phyloP scores from a whole-genome alignment of 2,797 vertebrate genomes.

The Sparidentex hasta region DNA sequence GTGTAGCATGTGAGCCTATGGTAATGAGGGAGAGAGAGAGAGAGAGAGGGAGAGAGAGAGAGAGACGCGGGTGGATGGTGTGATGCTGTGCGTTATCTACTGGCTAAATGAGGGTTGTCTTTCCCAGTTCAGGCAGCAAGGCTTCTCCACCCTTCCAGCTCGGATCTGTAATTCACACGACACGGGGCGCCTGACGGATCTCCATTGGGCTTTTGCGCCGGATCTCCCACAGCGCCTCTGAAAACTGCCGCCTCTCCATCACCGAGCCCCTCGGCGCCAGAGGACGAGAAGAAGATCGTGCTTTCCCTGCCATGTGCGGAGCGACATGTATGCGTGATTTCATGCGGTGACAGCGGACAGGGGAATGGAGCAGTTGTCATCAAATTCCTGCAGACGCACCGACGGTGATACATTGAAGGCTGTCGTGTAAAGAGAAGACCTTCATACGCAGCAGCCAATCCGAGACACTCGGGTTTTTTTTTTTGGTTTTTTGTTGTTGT shows the following conservation, averaged over 20 bases:
- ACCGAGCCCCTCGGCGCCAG: constrained; percentile 45
- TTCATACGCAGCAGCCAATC: constrained; percentile 75
- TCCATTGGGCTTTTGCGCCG: constrained; percentile 60
- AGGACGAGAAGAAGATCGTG: constrained; percentile 41
- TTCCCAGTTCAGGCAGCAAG: constrained; percentile 69
- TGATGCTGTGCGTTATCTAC: constrained; percentile 75
- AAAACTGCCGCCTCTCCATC: constrained; percentile 49
- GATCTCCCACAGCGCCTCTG: constrained; percentile 43
- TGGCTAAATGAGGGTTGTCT: constrained; percentile 78
- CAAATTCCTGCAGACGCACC: constrained; percentile 79
- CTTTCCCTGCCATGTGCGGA: constrained; percentile 73
- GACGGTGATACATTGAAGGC: constrained; percentile 67
- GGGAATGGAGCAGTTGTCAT: constrained; percentile 79
- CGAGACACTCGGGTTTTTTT: constrained; percentile 42
- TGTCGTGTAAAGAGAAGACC: constrained; percentile 72
- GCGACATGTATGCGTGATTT: constrained; percentile 74
- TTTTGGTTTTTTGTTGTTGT: neutral
- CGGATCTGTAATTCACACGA: constrained; percentile 72
- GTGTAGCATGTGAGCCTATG: constrained; percentile 76
- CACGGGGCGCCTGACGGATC: constrained; percentile 60
- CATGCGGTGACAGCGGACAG: constrained; percentile 70
- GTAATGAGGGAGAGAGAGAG: constrained; percentile 68
- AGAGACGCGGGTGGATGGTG: constrained; percentile 70
- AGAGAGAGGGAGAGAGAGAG: constrained; percentile 61
- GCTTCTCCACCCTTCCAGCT: constrained; percentile 75